Evolutionary conservation across 2,797 vertebrate genomes (phyloP).

Genomic region (Phoebastria nigripes): DNA sequence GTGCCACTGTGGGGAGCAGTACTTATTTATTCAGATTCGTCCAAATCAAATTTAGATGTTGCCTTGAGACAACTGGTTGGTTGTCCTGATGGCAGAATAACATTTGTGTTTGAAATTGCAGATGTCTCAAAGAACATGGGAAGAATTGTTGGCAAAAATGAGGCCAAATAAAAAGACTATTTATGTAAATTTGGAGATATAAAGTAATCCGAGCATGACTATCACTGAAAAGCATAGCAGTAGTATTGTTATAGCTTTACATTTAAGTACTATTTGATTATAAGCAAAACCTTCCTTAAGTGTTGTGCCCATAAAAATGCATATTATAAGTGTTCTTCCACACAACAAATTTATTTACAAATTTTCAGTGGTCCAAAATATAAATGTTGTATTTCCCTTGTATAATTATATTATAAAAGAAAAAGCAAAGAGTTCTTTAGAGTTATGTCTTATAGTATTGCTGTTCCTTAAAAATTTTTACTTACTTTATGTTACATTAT

Average conservation of each 20-base stretch:
- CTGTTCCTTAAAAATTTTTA: accelerated
- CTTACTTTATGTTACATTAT: neutral
- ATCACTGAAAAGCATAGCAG: neutral
- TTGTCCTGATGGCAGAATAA: neutral
- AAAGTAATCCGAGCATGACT: neutral
- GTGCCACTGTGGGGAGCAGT: neutral
- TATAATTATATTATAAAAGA: neutral
- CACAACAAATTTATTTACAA: accelerated
- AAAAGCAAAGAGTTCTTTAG: neutral
- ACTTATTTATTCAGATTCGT: neutral
- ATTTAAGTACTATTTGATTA: neutral
- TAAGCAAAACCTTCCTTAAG: neutral
- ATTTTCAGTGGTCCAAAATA: neutral
- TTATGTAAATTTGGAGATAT: neutral
- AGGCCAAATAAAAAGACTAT: neutral
- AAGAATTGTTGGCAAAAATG: neutral
- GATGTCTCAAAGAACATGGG: neutral
- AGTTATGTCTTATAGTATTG: neutral
- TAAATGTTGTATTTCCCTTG: neutral
- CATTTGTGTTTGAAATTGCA: neutral
- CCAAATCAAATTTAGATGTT: neutral
- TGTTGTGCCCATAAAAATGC: neutral
- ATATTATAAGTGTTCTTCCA: neutral
- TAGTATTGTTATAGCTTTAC: neutral
- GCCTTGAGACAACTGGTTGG: neutral